phyloP scores from a whole-genome alignment of 2,797 vertebrate species.

The Alosa sapidissima region DNA sequence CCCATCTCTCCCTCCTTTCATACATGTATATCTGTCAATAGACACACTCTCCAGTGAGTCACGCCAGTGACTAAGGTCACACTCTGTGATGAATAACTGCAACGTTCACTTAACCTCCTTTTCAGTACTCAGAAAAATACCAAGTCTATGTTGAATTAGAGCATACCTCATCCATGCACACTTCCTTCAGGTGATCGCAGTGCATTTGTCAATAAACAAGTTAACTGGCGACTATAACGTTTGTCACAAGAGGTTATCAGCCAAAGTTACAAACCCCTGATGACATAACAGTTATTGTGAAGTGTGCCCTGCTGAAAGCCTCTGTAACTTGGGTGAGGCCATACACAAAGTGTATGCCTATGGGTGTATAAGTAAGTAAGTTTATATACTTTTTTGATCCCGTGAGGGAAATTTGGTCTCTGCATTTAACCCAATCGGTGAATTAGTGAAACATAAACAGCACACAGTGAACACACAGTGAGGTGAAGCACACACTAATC shows the following conservation, averaged over 20 bases:
- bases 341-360: not conserved
- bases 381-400: too few relatives aligned
- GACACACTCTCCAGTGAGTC: not conserved
- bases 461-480: too few relatives aligned
- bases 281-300: not conserved
- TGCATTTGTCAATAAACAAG: not conserved
- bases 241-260: conserved; percentile 3
- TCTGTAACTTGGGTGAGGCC: conserved; percentile 12
- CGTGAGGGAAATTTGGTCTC: too few relatives aligned
- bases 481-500: too few relatives aligned
- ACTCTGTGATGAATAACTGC: not conserved
- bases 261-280: not conserved
- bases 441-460: too few relatives aligned
- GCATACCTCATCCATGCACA: not conserved
- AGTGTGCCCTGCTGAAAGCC: not conserved
- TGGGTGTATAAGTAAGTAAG: too few relatives aligned
- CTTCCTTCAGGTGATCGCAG: not conserved
- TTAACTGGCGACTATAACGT: not conserved
- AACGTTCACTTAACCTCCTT: not conserved
- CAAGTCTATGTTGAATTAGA: not conserved
- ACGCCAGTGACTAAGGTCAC: conserved; percentile 7
- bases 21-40: conserved; percentile 6
- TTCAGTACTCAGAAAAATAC: not conserved
- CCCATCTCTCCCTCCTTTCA: not conserved
- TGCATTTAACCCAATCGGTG: too few relatives aligned